Percentiles rank a stretch among this genome's conserved stretches.
These are phyloP conservation scores for Orchestia grillus DNA, from an alignment of 1,140 invertebrate genomes.

Conservation along the genomic window DNA sequence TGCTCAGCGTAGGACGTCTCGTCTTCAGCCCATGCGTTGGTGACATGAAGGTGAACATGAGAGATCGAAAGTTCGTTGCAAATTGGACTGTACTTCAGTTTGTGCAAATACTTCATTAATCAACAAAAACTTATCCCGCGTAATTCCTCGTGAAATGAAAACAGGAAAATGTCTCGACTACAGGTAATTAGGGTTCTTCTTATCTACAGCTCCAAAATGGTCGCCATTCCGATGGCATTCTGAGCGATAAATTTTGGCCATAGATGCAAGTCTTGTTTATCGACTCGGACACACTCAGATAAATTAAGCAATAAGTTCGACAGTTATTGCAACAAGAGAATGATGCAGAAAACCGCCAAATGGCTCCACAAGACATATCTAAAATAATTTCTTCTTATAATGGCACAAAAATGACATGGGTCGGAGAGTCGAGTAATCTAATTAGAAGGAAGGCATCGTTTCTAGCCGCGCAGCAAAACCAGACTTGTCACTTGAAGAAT, in stretches of 20 bases:
- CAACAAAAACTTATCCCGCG: background rate
- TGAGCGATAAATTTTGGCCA: background rate
- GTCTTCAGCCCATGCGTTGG: too few relatives aligned
- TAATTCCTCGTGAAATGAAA: background rate
- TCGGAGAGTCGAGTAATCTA: background rate
- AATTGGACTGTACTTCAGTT: background rate
- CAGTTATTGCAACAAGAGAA: background rate
- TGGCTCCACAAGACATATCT: slow-evolving; percentile 21
- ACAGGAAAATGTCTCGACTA: background rate
- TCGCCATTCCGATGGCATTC: background rate
- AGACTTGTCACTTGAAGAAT: slow-evolving; percentile 1
- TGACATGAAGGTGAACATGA: background rate
- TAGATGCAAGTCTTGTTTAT: background rate
- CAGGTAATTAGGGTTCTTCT: background rate
- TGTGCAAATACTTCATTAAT: background rate
- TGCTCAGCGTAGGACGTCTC: too few relatives aligned
- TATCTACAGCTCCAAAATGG: background rate
- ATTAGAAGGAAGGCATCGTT: slow-evolving; percentile 33
- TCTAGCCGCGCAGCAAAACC: background rate
- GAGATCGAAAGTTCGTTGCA: background rate
- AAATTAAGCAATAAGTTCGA: background rate
- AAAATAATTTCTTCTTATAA: slow-evolving; percentile 12
- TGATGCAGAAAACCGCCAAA: background rate
- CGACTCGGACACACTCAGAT: background rate
- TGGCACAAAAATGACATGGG: background rate